Conservation (phyloP, 2,888 invertebrate genomes). For the Cantharis rufa region DNA sequence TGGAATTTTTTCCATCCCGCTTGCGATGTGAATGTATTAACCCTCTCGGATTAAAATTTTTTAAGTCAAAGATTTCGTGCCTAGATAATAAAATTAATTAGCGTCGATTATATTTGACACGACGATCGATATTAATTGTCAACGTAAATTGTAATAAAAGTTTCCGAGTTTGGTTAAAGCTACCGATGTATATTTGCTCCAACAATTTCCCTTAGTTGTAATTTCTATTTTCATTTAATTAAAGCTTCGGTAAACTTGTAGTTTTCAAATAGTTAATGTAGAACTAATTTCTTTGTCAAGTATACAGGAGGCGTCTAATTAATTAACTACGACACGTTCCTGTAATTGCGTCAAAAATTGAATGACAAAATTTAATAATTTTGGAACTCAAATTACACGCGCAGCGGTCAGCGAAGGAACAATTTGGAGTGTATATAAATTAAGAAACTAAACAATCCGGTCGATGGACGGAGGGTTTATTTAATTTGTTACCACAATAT, state of each 20-base stretch:
- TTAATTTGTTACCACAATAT: neutral
- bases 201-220: neutral
- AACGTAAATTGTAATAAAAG: neutral
- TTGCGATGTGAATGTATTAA: neutral
- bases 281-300: neutral
- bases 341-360: neutral
- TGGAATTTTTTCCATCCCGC: neutral
- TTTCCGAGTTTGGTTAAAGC: neutral
- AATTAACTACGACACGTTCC: too few species aligned
- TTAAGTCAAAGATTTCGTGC: neutral
- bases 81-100: neutral
- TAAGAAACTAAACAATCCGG: constrained; percentile 9
- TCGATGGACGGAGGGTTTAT: neutral
- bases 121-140: neutral
- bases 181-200: neutral
- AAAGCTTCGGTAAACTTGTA: neutral
- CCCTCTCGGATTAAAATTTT: neutral
- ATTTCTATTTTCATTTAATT: neutral
- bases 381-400: constrained; percentile 13
- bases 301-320: neutral
- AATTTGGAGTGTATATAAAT: constrained; percentile 18
- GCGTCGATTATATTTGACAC: neutral
- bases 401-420: constrained; percentile 5
- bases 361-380: neutral
- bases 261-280: neutral